Conservation (phyloP, 2,797 vertebrate species). For the Nannoperca obscura region DNA sequence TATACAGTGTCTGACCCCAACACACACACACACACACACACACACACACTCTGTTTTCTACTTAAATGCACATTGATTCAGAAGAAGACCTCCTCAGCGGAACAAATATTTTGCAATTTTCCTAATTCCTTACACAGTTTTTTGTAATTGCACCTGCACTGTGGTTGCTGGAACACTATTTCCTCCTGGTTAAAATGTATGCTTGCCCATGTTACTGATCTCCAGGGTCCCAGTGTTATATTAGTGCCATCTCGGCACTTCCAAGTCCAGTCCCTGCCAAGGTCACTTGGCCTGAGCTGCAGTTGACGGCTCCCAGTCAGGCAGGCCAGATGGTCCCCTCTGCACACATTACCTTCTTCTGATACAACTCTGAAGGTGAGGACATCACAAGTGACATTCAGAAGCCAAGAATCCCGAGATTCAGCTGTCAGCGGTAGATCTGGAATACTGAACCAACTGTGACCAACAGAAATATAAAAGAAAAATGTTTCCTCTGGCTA, state of each 20-base stretch:
- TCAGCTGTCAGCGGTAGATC: constrained; percentile 23
- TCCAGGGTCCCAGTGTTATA: constrained; percentile 67
- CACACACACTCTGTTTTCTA: background rate
- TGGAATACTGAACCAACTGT: constrained; percentile 16
- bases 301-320: constrained; percentile 75
- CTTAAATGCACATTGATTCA: background rate
- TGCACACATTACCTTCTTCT: constrained; percentile 72
- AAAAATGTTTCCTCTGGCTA: background rate
- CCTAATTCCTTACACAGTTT: background rate
- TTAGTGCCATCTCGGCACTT: constrained; percentile 73
- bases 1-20: background rate
- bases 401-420: constrained; percentile 34
- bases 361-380: constrained; percentile 79
- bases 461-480: constrained; percentile 18
- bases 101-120: background rate
- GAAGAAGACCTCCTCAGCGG: background rate
- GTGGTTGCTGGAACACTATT: constrained; percentile 17
- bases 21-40: too few relatives aligned
- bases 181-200: constrained; percentile 47
- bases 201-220: constrained; percentile 44
- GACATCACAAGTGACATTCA: constrained; percentile 76
- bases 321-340: constrained; percentile 83
- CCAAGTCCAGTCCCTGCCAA: constrained; percentile 75
- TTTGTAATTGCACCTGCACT: constrained; percentile 11
- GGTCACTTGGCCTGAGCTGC: constrained; percentile 80